Evolutionary conservation across 2,888 invertebrate genomes (phyloP), one percentile per base, ranked within the genome.

Genomic region (Eurois occulta): DNA sequence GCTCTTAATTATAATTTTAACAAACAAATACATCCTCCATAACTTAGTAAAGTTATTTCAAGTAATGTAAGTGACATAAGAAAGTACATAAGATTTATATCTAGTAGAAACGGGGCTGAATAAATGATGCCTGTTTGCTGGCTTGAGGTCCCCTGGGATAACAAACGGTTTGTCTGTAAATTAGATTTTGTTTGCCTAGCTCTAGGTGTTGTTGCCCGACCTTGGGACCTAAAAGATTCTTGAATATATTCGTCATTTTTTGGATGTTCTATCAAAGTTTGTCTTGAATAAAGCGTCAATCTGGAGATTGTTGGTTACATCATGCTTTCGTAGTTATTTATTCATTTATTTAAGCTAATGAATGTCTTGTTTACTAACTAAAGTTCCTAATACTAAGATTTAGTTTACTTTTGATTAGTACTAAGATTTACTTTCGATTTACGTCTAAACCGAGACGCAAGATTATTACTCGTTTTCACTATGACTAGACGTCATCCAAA

Each of bases 71-170:
- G 75, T 77, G 70, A 88, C 77, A 80, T 83, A 86, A 78, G 82
- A 85, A 80, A 78, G 76, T 76, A 83, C 76, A 76, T 86, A 87
- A 83, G 84, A 89, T 90, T 87, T 88, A 88, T 89, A 87, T 87
- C 78, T 83, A 55, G 78, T 80, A 78, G 86, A 86, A 87, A 86
- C 83, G 83, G 80, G 79, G 55, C 73, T 90, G 90, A 90, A 91
- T 90, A 91, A 90, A 84, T 90, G 86, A 90, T 87, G 66, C 58
- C 76, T 80, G 89, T 86, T 83, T 85, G 87, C 83, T 80, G 80
- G 74, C 71, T 75, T 76, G 86, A 52, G 77, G 74, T 79, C 82
- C 84, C 84, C 38, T 18, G 48, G 81, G 85, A 79, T 38, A 58
- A 78, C 72, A 81, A 85, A 84, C 81, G 81, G 85, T 88, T 89